phyloP scores from a whole-genome alignment of 2,888 invertebrate genomes.

The Azorinus chamasolen region DNA sequence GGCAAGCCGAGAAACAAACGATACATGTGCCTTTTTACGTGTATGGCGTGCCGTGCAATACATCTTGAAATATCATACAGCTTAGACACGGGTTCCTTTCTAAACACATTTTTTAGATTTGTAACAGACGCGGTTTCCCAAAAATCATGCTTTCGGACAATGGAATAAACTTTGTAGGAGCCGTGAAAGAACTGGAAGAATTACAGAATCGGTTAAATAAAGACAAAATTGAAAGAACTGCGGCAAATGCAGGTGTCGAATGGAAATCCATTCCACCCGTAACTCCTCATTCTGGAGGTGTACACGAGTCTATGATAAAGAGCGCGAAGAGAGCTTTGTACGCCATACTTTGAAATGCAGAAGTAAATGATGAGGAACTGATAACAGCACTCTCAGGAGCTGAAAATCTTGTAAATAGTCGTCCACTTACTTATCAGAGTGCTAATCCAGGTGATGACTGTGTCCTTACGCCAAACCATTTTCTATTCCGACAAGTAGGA shows the following conservation, averaged over 20 bases:
- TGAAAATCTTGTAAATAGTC: slow-evolving; percentile 57
- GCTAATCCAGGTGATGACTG: too few species aligned
- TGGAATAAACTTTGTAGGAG: slow-evolving; percentile 57
- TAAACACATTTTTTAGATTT: slow-evolving; percentile 55
- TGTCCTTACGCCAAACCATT: slow-evolving; percentile 61
- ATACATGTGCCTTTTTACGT: too few species aligned
- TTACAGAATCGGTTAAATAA: slow-evolving; percentile 13
- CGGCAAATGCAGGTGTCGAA: too few species aligned
- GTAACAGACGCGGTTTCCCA: slow-evolving; percentile 51
- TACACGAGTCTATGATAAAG: too few species aligned
- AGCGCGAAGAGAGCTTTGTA: slow-evolving; percentile 63
- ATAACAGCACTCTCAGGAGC: slow-evolving; percentile 56
- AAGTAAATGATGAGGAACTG: too few species aligned
- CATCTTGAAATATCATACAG: too few species aligned
- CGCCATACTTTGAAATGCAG: slow-evolving; percentile 44
- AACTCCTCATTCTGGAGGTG: slow-evolving; percentile 62
- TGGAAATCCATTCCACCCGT: slow-evolving; percentile 65
- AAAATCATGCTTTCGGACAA: too few species aligned
- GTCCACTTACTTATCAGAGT: slow-evolving; percentile 60
- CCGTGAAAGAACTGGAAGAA: slow-evolving; percentile 15
- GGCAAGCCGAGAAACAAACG: too few species aligned
- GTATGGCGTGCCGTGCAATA: too few species aligned
- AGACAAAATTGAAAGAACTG: slow-evolving; percentile 34
- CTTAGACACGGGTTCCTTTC: slow-evolving; percentile 60
- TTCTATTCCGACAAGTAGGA: slow-evolving; percentile 60